phyloP scores from a whole-genome alignment of 2,113 vertebrate species.

The Saimiri boliviensis region DNA sequence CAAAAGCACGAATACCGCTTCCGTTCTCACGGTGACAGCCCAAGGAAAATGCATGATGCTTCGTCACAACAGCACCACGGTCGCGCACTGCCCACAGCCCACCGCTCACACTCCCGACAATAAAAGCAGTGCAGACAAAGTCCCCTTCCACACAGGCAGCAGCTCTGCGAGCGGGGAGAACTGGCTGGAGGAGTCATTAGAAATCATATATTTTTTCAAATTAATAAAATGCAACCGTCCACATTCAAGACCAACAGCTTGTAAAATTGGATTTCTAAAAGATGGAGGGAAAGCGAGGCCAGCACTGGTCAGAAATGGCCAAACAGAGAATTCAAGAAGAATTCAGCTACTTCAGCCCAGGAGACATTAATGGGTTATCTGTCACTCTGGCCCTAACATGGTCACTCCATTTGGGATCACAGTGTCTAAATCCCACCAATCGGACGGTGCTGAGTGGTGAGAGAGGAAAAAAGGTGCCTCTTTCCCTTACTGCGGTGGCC shows the following conservation, averaged over 20 bases:
- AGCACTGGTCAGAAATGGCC: conserved; percentile 46
- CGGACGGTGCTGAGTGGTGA: background rate
- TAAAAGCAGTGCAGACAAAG: conserved; percentile 63
- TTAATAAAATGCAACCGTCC: conserved; percentile 84
- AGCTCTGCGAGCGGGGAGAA: conserved; percentile 54
- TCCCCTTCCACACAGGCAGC: conserved; percentile 43
- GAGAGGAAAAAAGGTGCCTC: background rate
- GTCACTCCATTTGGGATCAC: too few relatives aligned
- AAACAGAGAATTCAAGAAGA: background rate
- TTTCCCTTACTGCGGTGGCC: background rate
- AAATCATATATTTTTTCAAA: conserved; percentile 69
- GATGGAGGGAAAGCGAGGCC: conserved; percentile 70
- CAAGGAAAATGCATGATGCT: conserved; percentile 59
- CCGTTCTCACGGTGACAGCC: background rate
- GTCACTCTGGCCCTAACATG: fast-evolving
- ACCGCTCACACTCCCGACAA: conserved; percentile 54
- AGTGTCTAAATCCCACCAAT: background rate
- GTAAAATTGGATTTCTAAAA: conserved; percentile 85
- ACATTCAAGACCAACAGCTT: conserved; percentile 84
- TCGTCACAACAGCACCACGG: conserved; percentile 15
- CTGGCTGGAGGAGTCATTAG: conserved; percentile 79
- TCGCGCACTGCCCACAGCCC: conserved; percentile 30
- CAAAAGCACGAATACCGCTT: too few relatives aligned
- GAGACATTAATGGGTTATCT: background rate
- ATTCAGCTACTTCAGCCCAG: background rate